Evolutionary conservation across 2,888 invertebrate species (phyloP).

Genomic region (Sinotaia quadrata): DNA sequence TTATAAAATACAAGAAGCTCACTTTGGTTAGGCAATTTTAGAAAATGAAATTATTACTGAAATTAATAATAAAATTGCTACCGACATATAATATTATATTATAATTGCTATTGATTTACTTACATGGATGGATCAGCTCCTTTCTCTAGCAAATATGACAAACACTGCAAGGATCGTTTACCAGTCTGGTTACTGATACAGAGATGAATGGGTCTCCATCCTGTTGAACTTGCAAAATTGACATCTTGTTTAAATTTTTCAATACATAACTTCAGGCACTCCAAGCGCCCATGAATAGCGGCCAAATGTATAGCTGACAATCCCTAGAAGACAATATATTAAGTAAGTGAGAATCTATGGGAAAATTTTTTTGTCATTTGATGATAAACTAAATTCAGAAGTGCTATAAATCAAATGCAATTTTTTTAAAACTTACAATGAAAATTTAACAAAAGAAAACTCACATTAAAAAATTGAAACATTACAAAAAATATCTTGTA

Average conservation of each 20-base stretch:
- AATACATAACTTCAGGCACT: slow-evolving; percentile 67
- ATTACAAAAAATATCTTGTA: neutral
- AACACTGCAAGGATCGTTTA: slow-evolving; percentile 63
- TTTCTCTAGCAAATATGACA: slow-evolving; percentile 66
- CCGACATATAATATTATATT: neutral
- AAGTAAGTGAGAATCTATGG: no score
- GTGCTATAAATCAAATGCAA: no score
- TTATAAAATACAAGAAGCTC: neutral
- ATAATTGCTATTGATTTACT: slow-evolving; percentile 45
- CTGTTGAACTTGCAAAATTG: slow-evolving; percentile 67
- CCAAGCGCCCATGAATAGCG: slow-evolving; percentile 69
- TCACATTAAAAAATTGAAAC: neutral
- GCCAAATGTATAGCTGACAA: slow-evolving; percentile 70
- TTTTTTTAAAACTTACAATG: no score
- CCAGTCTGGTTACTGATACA: slow-evolving; percentile 71
- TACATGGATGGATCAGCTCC: slow-evolving; percentile 69
- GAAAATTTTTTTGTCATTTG: no score
- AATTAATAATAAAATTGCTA: no score
- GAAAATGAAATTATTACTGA: neutral
- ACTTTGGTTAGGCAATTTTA: no score
- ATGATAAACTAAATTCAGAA: no score
- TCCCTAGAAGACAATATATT: slow-evolving; percentile 57
- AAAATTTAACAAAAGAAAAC: no score
- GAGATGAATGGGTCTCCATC: slow-evolving; percentile 70
- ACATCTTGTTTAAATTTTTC: slow-evolving; percentile 69